A percentile compares a stretch with the other conserved stretches of the same genome.
Conservation (phyloP, 2,797 vertebrate genomes). For the Florisuga fusca region DNA sequence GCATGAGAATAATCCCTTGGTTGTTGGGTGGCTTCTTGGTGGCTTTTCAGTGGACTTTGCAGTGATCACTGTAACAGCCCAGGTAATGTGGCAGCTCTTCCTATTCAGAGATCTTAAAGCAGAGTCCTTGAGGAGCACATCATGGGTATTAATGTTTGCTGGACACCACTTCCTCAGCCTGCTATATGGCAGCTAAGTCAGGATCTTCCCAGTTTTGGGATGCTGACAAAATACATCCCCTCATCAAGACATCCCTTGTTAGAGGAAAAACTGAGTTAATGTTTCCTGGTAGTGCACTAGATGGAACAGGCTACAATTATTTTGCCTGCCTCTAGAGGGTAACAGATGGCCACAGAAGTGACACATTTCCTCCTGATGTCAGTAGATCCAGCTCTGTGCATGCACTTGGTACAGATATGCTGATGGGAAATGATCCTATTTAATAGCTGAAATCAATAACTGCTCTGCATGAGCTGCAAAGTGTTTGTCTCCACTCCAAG, state of each 20-base stretch:
- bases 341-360: constrained; percentile 29
- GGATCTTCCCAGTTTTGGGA: not conserved
- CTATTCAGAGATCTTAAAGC: not conserved
- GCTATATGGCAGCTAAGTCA: accelerated
- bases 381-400: not conserved
- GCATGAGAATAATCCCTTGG: not conserved
- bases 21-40: not conserved
- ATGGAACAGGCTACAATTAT: not conserved
- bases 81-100: not conserved
- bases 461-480: not conserved
- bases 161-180: not conserved
- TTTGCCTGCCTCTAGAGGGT: constrained; percentile 48
- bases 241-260: not conserved
- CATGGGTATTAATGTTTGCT: not conserved
- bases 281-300: not conserved
- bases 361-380: not conserved
- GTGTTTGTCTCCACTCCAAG: not conserved
- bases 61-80: not conserved
- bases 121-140: not conserved
- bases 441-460: not conserved
- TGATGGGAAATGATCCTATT: not conserved
- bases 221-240: not conserved
- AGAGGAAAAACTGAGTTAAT: not conserved
- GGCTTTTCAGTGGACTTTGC: not conserved
- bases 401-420: not conserved